phyloP scores from a whole-genome alignment of 2,888 invertebrate genomes.

The Hirtodrosophila histrioides region DNA sequence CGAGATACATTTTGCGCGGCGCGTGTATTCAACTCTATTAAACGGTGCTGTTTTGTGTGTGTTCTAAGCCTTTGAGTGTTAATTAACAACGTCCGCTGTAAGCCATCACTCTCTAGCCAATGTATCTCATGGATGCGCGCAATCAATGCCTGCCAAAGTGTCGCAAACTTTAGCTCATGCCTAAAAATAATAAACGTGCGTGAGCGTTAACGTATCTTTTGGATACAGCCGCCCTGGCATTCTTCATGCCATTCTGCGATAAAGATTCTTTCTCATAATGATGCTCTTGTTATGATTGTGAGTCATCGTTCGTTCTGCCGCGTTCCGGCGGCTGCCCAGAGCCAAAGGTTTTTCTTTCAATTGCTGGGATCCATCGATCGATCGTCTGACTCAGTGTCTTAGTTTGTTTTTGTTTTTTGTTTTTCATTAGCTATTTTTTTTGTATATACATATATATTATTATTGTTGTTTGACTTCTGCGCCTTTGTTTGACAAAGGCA shows the following conservation, averaged over 20 bases:
- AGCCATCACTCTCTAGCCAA: constrained; percentile 27
- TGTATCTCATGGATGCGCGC: constrained; percentile 21
- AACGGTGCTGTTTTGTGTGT: constrained; percentile 7
- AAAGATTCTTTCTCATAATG: constrained; percentile 37
- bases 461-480: constrained; percentile 1
- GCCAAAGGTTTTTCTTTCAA: constrained; percentile 37
- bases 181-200: constrained; percentile 65
- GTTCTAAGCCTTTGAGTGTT: constrained; percentile 21
- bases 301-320: constrained; percentile 32
- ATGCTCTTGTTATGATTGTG: constrained; percentile 38
- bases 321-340: constrained; percentile 9
- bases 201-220: constrained; percentile 46
- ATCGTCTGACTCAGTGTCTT: constrained; percentile 42
- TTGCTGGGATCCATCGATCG: constrained; percentile 27
- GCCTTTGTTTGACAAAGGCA: constrained; percentile 47
- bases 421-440: constrained; percentile 1
- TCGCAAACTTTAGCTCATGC: constrained; percentile 52
- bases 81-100: constrained; percentile 32
- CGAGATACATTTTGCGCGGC: constrained; percentile 46
- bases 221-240: constrained; percentile 43
- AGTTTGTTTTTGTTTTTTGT: constrained; percentile 2
- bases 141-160: constrained; percentile 40
- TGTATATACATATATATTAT: background rate
- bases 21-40: constrained; percentile 28
- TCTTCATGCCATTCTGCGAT: constrained; percentile 13